Evolutionary conservation across 1,140 invertebrate genomes (phyloP).

Genomic region (Notospermus geniculatus): DNA sequence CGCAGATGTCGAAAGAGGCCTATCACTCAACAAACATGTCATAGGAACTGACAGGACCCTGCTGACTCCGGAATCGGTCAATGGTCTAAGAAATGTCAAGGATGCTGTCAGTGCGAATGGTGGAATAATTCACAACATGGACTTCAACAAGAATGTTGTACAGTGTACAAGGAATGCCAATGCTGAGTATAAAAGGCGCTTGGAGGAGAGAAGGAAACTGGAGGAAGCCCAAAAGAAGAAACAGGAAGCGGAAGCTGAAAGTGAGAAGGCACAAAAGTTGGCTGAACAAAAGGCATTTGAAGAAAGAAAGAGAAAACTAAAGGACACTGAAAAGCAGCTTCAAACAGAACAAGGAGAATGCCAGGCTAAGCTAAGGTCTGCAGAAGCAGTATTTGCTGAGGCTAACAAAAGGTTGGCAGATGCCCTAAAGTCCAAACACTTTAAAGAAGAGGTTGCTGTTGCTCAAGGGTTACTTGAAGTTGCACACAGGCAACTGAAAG

Average conservation of each 20-base stretch:
- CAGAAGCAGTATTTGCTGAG: no score
- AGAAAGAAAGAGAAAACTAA: no score
- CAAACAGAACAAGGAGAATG: no score
- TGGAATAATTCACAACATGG: neutral
- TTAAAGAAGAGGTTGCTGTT: no score
- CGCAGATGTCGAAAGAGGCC: constrained; percentile 28
- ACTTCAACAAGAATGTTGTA: constrained; percentile 3
- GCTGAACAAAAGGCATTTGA: constrained; percentile 5
- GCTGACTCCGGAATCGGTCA: constrained; percentile 15
- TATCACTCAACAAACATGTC: constrained; percentile 22
- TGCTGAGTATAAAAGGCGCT: neutral
- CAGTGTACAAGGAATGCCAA: neutral
- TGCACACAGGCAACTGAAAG: no score
- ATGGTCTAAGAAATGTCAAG: constrained; percentile 21
- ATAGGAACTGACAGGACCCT: constrained; percentile 20
- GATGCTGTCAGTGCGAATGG: constrained; percentile 17
- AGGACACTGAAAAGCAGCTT: no score
- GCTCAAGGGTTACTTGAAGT: no score
- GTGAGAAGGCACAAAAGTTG: constrained; percentile 10
- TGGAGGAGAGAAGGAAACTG: constrained; percentile 1
- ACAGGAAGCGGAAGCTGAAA: constrained; percentile 12
- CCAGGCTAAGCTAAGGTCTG: no score
- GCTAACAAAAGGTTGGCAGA: no score
- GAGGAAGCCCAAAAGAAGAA: constrained; percentile 12
- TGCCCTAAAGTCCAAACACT: no score